A percentile compares a stretch with the other conserved stretches of the same genome.
Conservation (phyloP, 2,113 vertebrate species). For the Mugil cephalus region DNA sequence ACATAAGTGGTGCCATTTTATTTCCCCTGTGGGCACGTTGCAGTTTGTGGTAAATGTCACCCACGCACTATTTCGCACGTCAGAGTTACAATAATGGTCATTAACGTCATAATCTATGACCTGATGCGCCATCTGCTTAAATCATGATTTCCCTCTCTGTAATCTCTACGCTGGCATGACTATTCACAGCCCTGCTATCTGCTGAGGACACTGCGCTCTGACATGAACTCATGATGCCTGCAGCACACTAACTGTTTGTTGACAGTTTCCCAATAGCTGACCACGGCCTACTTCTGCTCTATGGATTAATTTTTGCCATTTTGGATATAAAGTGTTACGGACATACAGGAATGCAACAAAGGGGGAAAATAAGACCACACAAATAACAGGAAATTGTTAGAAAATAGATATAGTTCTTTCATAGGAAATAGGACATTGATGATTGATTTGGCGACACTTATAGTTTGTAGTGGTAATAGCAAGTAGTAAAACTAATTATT, state of each 20-base stretch:
- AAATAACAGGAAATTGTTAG: background rate
- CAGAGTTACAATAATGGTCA: conserved; percentile 42
- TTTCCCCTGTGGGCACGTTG: conserved; percentile 7
- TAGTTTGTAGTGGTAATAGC: no score
- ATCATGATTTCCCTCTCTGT: conserved; percentile 19
- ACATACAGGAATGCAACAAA: background rate
- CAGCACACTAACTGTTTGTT: conserved; percentile 21
- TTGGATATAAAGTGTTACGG: background rate
- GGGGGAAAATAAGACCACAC: no score
- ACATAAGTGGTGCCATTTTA: background rate
- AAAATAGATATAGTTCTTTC: background rate
- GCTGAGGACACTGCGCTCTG: conserved; percentile 22
- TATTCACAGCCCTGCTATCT: conserved; percentile 35
- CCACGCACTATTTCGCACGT: conserved; percentile 3
- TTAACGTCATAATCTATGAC: conserved; percentile 33
- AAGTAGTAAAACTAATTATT: no score
- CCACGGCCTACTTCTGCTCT: conserved; percentile 36
- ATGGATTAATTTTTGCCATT: conserved; percentile 34
- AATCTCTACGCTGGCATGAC: conserved; percentile 14
- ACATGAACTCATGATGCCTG: conserved; percentile 35
- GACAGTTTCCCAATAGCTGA: conserved; percentile 52
- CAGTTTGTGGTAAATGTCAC: conserved; percentile 18
- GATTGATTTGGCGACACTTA: no score
- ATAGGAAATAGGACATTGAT: no score
- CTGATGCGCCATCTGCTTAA: conserved; percentile 32